These are phyloP conservation scores for Plagodis pulveraria DNA, from an alignment of 2,888 invertebrate species.

Conservation along the genomic window DNA sequence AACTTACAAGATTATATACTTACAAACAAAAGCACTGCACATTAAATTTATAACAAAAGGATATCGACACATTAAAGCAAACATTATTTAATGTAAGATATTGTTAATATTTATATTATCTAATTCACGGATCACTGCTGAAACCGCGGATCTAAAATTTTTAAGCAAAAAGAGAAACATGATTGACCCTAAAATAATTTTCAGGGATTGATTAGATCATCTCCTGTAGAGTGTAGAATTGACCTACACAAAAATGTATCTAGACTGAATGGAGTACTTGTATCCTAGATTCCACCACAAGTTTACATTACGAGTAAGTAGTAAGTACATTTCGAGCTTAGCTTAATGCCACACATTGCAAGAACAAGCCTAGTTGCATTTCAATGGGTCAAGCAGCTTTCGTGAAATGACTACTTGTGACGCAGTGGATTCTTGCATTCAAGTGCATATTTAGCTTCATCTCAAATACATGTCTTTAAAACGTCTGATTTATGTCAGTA, in stretches of 20 bases:
- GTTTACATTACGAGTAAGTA: too few relatives aligned
- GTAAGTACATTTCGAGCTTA: slow-evolving; percentile 36
- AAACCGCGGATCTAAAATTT: slow-evolving; percentile 50
- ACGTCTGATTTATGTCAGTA: slow-evolving; percentile 13
- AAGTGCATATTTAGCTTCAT: slow-evolving; percentile 14
- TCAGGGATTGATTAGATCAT: slow-evolving; percentile 57
- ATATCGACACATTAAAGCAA: slow-evolving; percentile 71
- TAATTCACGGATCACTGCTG: slow-evolving; percentile 50
- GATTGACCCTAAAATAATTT: slow-evolving; percentile 45
- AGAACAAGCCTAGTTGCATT: slow-evolving; percentile 8
- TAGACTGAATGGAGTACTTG: slow-evolving; percentile 47
- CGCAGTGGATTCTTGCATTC: slow-evolving; percentile 26
- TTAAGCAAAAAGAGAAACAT: slow-evolving; percentile 47
- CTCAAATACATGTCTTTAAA: slow-evolving; percentile 15
- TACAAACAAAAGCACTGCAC: slow-evolving; percentile 78
- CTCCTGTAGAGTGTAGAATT: slow-evolving; percentile 41
- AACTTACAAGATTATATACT: slow-evolving; percentile 63
- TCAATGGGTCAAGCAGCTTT: slow-evolving; percentile 17
- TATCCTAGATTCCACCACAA: slow-evolving; percentile 35
- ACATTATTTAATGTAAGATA: slow-evolving; percentile 26
- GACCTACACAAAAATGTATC: slow-evolving; percentile 51
- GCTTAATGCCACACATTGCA: slow-evolving; percentile 18
- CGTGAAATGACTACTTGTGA: slow-evolving; percentile 27
- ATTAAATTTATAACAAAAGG: slow-evolving; percentile 67
- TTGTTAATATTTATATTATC: slow-evolving; percentile 42